Conservation (phyloP, 2,888 invertebrate species). For the Lithophane leautieri region DNA sequence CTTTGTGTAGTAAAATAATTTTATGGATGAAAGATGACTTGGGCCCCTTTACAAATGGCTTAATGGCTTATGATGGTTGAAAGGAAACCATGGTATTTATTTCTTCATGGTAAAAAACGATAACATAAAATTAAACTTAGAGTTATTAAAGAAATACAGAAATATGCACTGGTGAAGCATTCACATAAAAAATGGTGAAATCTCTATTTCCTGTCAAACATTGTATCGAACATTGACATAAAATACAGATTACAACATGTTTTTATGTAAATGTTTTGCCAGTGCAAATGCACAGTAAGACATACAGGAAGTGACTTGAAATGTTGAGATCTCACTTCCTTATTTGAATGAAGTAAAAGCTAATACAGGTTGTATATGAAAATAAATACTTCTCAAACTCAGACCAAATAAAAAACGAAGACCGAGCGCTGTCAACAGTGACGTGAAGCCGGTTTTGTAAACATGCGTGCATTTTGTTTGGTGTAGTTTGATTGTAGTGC, state of each 20-base stretch:
- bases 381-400: conserved; percentile 5
- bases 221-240: too few species aligned
- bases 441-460: too few species aligned
- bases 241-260: too few species aligned
- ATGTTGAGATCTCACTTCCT: conserved; percentile 12
- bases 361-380: not conserved
- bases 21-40: not conserved
- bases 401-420: too few species aligned
- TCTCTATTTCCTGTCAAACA: too few species aligned
- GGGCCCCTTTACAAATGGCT: not conserved
- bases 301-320: not conserved
- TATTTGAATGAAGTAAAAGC: conserved; percentile 2
- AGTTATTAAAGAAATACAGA: not conserved
- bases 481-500: too few species aligned
- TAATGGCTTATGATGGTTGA: not conserved
- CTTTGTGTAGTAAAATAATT: not conserved
- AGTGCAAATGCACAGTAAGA: not conserved
- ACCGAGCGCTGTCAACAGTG: too few species aligned
- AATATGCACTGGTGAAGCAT: too few species aligned
- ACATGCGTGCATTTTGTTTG: too few species aligned
- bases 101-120: not conserved
- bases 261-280: too few species aligned
- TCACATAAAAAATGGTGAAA: too few species aligned
- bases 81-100: not conserved
- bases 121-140: not conserved